These are phyloP conservation scores for Onychomys arenicola DNA, from an alignment of 2,797 vertebrate genomes.

Conservation along the genomic window DNA sequence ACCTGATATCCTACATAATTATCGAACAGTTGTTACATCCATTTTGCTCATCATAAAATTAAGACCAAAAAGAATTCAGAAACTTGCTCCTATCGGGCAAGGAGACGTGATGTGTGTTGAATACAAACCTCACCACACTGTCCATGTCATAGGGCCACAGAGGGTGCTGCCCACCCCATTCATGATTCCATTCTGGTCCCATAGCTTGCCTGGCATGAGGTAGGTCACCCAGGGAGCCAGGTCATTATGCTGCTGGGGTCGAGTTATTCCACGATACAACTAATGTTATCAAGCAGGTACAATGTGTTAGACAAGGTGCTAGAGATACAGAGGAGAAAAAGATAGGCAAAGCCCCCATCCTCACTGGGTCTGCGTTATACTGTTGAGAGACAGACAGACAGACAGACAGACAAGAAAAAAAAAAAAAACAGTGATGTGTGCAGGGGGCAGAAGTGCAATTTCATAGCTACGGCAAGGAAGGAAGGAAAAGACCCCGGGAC, in stretches of 20 bases:
- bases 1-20: background rate
- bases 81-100: background rate
- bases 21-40: slow-evolving; percentile 30
- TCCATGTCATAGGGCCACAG: background rate
- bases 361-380: background rate
- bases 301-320: background rate
- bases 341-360: background rate
- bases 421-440: background rate
- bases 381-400: background rate
- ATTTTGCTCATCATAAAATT: slow-evolving; percentile 40
- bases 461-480: background rate
- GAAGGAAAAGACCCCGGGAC: background rate
- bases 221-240: background rate
- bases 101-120: background rate
- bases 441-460: background rate
- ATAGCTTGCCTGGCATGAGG: background rate
- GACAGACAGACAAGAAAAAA: background rate
- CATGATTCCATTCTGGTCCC: background rate
- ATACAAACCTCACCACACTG: background rate
- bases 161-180: background rate
- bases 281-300: background rate
- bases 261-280: background rate
- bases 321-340: background rate
- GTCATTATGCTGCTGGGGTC: background rate
- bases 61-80: slow-evolving; percentile 35